Percentiles rank a stretch among this genome's conserved stretches.
Conservation (phyloP, 1,140 invertebrate genomes). For the Leptinotarsa undecemlineata region DNA sequence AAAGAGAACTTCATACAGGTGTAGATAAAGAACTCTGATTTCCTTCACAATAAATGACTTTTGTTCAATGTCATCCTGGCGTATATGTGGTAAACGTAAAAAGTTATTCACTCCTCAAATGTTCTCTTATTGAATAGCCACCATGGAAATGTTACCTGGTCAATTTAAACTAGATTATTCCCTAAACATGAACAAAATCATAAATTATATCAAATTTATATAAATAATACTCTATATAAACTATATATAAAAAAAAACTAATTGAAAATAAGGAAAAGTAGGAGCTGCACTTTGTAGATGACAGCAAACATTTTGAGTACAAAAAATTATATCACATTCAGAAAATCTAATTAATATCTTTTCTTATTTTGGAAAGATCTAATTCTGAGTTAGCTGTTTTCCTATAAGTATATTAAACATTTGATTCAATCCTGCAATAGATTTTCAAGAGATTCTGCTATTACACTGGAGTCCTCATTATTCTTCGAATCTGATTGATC, state of each 20-base stretch:
- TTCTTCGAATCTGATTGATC: not conserved
- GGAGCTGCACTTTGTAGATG: not conserved
- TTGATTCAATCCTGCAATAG: constrained; percentile 15
- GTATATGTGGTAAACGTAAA: too few species aligned
- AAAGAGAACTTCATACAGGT: too few species aligned
- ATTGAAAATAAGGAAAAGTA: not conserved
- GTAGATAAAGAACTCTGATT: too few species aligned
- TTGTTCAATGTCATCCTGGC: too few species aligned
- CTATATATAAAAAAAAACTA: not conserved
- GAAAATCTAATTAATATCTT: not conserved
- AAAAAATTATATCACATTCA: not conserved
- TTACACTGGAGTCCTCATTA: constrained; percentile 7
- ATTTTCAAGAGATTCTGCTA: constrained; percentile 22
- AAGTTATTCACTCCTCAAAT: too few species aligned
- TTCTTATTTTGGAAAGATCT: not conserved
- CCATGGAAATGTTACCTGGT: too few species aligned
- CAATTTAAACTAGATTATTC: too few species aligned
- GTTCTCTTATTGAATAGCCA: too few species aligned
- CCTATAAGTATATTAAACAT: not conserved
- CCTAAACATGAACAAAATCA: too few species aligned
- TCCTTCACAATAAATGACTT: too few species aligned
- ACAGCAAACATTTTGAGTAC: not conserved
- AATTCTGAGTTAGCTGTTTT: not conserved
- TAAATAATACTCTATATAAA: too few species aligned
- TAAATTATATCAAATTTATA: too few species aligned